A percentile compares a stretch with the other conserved stretches of the same genome.
These are phyloP conservation scores for Nemopilema nomurai DNA, from an alignment of 30 jellyfish, hydroid and myxozoan genomes.

Conservation along the genomic window DNA sequence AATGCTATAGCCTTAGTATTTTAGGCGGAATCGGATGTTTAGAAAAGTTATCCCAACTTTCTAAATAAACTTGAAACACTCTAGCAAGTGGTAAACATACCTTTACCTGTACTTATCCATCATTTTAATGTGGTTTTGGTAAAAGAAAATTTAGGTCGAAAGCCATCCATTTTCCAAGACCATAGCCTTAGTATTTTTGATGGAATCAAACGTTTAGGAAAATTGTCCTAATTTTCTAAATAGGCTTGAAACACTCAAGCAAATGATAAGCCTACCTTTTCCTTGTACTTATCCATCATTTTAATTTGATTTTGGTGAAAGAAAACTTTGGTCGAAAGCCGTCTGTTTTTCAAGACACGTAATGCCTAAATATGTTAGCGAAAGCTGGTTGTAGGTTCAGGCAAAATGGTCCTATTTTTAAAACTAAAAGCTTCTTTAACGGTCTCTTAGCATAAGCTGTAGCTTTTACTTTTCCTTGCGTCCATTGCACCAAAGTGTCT, in stretches of 20 bases:
- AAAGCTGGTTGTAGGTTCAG: no score
- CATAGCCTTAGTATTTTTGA: not conserved
- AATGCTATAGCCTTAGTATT: not conserved
- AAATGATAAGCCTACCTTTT: no score
- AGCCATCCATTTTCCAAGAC: not conserved
- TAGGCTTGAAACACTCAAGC: not conserved
- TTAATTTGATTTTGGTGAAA: not conserved
- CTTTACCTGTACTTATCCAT: not conserved
- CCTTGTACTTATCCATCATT: not conserved
- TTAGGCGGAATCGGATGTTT: not conserved
- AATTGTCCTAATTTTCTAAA: not conserved
- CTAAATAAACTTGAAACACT: not conserved
- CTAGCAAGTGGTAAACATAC: no score
- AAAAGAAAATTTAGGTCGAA: not conserved
- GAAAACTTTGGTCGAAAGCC: not conserved
- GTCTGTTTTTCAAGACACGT: not conserved
- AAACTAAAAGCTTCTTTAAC: no score
- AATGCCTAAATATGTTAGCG: no score
- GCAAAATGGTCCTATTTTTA: no score
- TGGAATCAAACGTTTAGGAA: not conserved
- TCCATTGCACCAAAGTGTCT: no score
- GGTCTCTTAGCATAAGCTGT: no score
- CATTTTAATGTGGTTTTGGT: not conserved
- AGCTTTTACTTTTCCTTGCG: no score
- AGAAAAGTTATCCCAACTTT: not conserved